phyloP scores from a whole-genome alignment of 2,113 vertebrate genomes.

The Asarcornis scutulata region DNA sequence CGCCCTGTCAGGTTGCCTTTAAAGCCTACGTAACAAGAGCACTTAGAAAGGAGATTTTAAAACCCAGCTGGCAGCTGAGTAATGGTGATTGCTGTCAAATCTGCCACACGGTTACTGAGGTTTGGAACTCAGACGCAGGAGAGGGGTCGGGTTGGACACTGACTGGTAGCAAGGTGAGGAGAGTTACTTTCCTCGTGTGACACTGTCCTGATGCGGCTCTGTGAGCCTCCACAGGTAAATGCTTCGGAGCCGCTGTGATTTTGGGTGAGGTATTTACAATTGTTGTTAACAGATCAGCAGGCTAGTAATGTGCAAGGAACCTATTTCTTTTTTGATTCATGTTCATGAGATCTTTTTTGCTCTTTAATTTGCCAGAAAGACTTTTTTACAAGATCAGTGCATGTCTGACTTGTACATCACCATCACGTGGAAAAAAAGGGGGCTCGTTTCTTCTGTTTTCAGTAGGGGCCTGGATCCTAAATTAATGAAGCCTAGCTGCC shows the following conservation, averaged over 20 bases:
- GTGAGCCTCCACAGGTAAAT: neutral
- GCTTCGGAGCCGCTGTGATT: slow-evolving; percentile 11
- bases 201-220: neutral
- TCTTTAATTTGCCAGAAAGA: neutral
- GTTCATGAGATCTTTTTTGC: neutral
- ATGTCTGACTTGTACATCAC: neutral
- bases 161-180: slow-evolving; percentile 23
- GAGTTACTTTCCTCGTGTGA: neutral
- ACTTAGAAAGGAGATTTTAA: slow-evolving; percentile 25
- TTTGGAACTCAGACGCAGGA: slow-evolving; percentile 43
- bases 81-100: slow-evolving; percentile 63
- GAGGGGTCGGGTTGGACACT: neutral
- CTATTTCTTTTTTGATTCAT: neutral
- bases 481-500: neutral
- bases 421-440: neutral
- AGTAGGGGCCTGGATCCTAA: neutral
- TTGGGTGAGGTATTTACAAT: slow-evolving; percentile 26
- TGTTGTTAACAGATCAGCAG: slow-evolving; percentile 20
- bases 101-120: slow-evolving; percentile 32
- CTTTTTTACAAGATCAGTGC: neutral
- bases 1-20: neutral
- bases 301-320: neutral
- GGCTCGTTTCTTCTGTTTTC: neutral
- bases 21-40: slow-evolving; percentile 1
- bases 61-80: slow-evolving; percentile 30